These are phyloP conservation scores for Oasisia sp. DNA, from an alignment of 2,888 invertebrate species.

Conservation along the genomic window DNA sequence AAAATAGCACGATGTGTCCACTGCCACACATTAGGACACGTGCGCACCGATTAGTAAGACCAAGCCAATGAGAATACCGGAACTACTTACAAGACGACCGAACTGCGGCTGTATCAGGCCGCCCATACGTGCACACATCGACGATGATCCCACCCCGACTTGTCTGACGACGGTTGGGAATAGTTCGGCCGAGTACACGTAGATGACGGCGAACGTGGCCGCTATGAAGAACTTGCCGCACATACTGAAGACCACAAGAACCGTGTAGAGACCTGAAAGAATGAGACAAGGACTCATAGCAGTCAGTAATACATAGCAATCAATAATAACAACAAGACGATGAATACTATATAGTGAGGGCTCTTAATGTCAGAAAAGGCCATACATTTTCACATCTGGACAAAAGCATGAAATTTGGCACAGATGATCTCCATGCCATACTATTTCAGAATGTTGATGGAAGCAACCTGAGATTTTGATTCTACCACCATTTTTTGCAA, in stretches of 20 bases:
- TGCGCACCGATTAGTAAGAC: neutral
- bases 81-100: conserved; percentile 24
- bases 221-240: conserved; percentile 36
- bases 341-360: no score
- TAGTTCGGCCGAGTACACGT: conserved; percentile 39
- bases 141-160: conserved; percentile 34
- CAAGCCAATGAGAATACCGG: neutral
- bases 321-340: no score
- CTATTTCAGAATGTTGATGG: no score
- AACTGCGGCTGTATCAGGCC: conserved; percentile 35
- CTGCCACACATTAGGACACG: no score
- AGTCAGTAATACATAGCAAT: no score
- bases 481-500: no score
- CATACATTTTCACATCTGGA: no score
- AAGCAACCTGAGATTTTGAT: no score
- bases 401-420: no score
- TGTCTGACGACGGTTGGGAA: conserved; percentile 41
- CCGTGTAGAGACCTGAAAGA: conserved; percentile 25
- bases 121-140: conserved; percentile 34
- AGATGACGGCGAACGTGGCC: conserved; percentile 36
- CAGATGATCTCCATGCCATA: no score
- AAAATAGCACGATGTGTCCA: no score
- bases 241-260: conserved; percentile 28
- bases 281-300: neutral
- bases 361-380: no score